phyloP scores from a whole-genome alignment of 2,113 vertebrate genomes.

The Merops nubicus region DNA sequence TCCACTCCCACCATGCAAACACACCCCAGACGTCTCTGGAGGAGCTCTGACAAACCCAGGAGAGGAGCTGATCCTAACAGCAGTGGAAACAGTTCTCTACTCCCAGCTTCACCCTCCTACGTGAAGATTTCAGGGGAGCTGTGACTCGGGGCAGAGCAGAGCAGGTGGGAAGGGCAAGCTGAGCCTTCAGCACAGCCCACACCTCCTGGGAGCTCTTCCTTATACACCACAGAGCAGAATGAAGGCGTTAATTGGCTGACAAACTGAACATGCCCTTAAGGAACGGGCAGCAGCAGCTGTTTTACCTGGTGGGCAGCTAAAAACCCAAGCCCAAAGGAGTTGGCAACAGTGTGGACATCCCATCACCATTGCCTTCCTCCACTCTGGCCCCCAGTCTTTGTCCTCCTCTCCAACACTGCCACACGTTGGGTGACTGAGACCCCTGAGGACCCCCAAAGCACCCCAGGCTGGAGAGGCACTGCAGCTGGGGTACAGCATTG shows the following conservation, averaged over 20 bases:
- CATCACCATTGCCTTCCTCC: background rate
- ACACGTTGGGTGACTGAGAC: fast-evolving
- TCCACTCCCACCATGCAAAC: background rate
- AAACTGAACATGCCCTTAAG: background rate
- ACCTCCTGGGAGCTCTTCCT: background rate
- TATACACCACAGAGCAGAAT: background rate
- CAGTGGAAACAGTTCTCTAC: background rate
- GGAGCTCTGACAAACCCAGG: background rate
- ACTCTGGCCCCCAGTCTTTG: background rate
- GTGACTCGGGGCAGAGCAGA: background rate
- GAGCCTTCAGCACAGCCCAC: background rate
- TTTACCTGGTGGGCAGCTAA: background rate
- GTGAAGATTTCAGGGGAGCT: background rate
- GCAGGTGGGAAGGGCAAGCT: background rate
- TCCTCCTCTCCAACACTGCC: background rate
- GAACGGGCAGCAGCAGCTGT: background rate
- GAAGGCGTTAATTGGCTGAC: background rate
- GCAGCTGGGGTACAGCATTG: background rate
- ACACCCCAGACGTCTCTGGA: background rate
- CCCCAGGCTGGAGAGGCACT: background rate
- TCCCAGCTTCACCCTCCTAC: background rate
- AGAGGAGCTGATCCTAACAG: background rate
- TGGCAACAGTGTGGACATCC: background rate
- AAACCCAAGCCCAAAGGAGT: background rate
- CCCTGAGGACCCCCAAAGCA: background rate